Conservation (phyloP, 2,113 vertebrate genomes). For the Gallinago paraguaiae region DNA sequence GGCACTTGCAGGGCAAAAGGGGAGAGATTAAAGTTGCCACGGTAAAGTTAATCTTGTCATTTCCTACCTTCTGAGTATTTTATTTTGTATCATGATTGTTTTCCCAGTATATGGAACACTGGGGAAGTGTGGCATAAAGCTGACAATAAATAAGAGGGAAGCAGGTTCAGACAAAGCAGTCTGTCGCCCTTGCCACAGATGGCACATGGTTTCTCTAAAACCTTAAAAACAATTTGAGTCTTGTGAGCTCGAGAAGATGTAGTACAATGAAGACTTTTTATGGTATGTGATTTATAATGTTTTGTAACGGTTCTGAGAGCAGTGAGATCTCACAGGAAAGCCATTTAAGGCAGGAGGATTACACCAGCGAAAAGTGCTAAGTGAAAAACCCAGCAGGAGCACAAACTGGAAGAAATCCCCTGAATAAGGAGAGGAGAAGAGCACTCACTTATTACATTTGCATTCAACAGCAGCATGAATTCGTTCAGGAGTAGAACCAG, state of each 20-base stretch:
- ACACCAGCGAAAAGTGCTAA: background rate
- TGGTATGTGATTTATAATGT: background rate
- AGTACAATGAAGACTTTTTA: constrained; percentile 2
- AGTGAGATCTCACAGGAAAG: constrained; percentile 22
- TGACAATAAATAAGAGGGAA: constrained; percentile 29
- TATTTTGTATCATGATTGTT: background rate
- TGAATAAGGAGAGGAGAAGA: background rate
- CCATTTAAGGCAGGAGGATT: background rate
- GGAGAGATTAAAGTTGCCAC: background rate
- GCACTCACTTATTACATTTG: background rate
- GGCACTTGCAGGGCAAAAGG: background rate
- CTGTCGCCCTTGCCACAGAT: background rate
- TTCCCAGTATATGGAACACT: background rate
- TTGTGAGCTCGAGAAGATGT: background rate
- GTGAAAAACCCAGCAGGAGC: background rate
- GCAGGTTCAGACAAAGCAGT: constrained; percentile 30
- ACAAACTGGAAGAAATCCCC: background rate
- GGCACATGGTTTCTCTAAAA: background rate
- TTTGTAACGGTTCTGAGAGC: background rate
- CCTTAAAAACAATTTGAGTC: background rate
- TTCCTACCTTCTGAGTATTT: background rate
- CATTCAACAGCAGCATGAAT: background rate
- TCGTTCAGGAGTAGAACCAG: background rate
- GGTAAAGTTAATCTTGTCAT: background rate
- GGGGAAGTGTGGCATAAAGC: background rate